phyloP scores from a whole-genome alignment of 2,113 vertebrate genomes.

The Cebus imitator region DNA sequence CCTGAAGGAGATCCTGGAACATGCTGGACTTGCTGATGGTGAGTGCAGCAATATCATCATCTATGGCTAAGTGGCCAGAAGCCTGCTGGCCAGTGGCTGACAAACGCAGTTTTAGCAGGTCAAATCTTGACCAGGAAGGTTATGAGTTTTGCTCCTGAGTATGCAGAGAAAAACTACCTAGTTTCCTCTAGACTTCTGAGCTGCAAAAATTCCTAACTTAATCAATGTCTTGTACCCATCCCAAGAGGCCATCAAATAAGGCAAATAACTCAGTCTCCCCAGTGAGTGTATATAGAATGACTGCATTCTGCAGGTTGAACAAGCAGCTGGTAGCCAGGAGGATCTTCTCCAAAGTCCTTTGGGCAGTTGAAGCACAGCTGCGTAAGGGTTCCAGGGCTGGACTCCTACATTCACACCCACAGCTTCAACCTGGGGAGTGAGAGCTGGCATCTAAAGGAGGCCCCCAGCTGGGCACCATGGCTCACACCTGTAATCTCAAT shows the following conservation, averaged over 20 bases:
- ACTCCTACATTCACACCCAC: background rate
- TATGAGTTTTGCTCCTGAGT: background rate
- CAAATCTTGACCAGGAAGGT: background rate
- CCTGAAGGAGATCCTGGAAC: conserved; percentile 67
- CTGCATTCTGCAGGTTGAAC: background rate
- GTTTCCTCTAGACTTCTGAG: background rate
- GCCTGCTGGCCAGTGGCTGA: background rate
- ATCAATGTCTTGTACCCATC: background rate
- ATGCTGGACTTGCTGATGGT: conserved; percentile 96
- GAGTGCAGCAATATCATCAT: conserved; percentile 94
- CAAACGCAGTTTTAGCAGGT: background rate
- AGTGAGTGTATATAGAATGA: background rate
- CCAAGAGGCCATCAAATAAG: background rate
- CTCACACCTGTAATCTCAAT: too few species aligned
- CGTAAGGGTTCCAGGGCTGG: background rate
- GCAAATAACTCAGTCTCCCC: background rate
- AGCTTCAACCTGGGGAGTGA: background rate
- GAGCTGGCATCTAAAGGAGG: background rate
- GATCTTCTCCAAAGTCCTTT: background rate
- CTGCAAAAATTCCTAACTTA: background rate
- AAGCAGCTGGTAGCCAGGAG: background rate
- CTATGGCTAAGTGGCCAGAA: conserved; percentile 83
- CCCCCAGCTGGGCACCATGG: too few species aligned
- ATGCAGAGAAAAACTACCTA: background rate
- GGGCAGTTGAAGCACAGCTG: background rate